Evolutionary conservation across 2,113 vertebrate species (phyloP).

Genomic region (Haplochromis vanheusdeni): DNA sequence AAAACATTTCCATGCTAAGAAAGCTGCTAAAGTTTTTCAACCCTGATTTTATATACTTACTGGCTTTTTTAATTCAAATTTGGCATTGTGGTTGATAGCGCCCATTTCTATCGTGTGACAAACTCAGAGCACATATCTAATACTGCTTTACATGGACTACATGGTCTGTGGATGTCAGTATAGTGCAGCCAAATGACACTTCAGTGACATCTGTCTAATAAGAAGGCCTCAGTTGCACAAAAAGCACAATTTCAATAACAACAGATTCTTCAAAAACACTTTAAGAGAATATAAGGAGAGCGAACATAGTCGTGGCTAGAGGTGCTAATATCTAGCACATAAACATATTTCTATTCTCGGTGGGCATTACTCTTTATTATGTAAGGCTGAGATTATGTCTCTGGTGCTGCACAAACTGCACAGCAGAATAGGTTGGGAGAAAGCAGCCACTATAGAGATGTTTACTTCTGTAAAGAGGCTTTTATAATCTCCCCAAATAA

Average conservation of each 20-base stretch:
- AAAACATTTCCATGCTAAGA: accelerated
- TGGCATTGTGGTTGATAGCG: not conserved
- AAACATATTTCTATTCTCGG: constrained; percentile 2
- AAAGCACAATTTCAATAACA: not conserved
- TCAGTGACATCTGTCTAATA: not conserved
- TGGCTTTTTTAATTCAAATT: not conserved
- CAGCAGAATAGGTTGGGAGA: not conserved
- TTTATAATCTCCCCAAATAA: not conserved
- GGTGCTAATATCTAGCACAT: not conserved
- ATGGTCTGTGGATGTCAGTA: not conserved
- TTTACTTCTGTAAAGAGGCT: not conserved
- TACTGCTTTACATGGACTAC: not conserved
- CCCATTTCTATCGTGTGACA: not conserved
- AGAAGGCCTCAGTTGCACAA: not conserved
- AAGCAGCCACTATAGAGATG: not conserved
- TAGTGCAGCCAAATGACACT: not conserved
- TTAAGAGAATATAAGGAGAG: not conserved
- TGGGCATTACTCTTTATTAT: constrained; percentile 6
- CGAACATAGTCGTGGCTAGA: not conserved
- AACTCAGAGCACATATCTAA: not conserved
- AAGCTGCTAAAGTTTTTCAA: not conserved
- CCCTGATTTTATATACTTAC: not conserved
- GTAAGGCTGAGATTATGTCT: not conserved
- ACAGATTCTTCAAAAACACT: not conserved
- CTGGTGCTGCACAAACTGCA: not conserved